Base-by-base conservation (phyloP, 1,140 invertebrate genomes). In the Papilio helenus region DNA sequence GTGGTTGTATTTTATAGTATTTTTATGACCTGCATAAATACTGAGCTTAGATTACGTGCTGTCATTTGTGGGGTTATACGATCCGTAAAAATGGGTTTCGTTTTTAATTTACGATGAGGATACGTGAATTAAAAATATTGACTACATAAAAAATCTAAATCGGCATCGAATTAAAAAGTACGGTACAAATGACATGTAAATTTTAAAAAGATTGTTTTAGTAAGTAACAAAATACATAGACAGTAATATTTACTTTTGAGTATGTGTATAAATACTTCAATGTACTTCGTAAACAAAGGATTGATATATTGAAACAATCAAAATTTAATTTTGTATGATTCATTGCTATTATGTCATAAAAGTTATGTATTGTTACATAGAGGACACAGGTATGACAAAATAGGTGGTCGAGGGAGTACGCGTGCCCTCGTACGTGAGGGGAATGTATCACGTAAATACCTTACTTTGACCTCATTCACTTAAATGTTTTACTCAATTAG, bases 401-500 rank as follows among this genome's bases (percentile, higher is more conserved):
- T 14, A 14, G 26, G 61, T 29, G 61, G 61, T 29, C 61, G 14
- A 68, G 61, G 61, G 61, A 68, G 4, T 68, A 3, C 26, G 61
- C 12, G 58, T 68, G 16, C 61, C 61, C 26, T 5, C 26, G 12
- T 68, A 68, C 61, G 61, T 68, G 61, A 29, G 12, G 3, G 61
- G 61, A 68, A 68, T 68, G 26, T 68, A 68, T 29, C 16, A 29
- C 61, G 61, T 34, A 16, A 68, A 68, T 68, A 68, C 61, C 61
- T 68, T 68, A 61, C 20, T 61, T 61, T 61, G 58, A 61, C 20
- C 58, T 61, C 58, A 68, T 68, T 68, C 61, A 68, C 61, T 29
- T 68, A 68, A 68, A 68, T 68, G 61, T 68, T 68, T 34, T 29
- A 68, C 61, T 68, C 61, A 68, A 68, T 68, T 68, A 68, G 26